Base-by-base conservation (phyloP, 2,797 vertebrate species). In the Psittacula echo region DNA sequence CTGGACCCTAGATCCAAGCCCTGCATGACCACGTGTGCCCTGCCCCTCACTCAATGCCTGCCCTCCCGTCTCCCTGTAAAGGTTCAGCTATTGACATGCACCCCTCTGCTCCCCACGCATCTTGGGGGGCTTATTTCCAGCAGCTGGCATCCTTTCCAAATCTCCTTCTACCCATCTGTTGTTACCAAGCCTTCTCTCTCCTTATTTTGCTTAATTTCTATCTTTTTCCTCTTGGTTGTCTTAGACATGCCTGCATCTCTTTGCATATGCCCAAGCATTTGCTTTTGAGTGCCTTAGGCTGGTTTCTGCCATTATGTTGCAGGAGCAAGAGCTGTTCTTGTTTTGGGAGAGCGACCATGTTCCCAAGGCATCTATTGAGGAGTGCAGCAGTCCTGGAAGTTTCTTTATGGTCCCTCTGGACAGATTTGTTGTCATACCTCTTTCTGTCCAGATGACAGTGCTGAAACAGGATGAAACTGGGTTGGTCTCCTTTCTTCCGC, bases 111-210 rank as follows among this genome's bases (percentile, higher is more conserved):
- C 78, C 91, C 71, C 47, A 22, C 2, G 3, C 41, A 60, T 89
- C 90, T 89, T 7, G 13, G 83, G 91, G 94, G 83, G 67, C 89
- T 94, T 84, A 68, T 90, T 87, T 94, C 87, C 94, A 96, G 92
- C 90, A 84, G n/a, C 72, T 95, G 94, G 94, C 80, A 93, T 93
- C 72, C 60, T 92, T 96, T 96, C 85, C 68, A 81, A 92, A 96
- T 90, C 44, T 93, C 51, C 76, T 62, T 93, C 94, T 95, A 60
- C 66, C 92, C 91, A 70, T 96, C 96, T 96, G 93, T 92, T 93
- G 83, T 93, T 84, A 95, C 70, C 83, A 89, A 88, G 92, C 56
- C 89, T 92, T 50, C 50, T 74, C 64, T 95, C 87, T 93, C 86
- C 90, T 95, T 94, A 74, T 93, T 96, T 96, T 93, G 68, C 94